Base-by-base conservation (phyloP, 2,797 vertebrate species). In the Melanotaenia pygmaea region DNA sequence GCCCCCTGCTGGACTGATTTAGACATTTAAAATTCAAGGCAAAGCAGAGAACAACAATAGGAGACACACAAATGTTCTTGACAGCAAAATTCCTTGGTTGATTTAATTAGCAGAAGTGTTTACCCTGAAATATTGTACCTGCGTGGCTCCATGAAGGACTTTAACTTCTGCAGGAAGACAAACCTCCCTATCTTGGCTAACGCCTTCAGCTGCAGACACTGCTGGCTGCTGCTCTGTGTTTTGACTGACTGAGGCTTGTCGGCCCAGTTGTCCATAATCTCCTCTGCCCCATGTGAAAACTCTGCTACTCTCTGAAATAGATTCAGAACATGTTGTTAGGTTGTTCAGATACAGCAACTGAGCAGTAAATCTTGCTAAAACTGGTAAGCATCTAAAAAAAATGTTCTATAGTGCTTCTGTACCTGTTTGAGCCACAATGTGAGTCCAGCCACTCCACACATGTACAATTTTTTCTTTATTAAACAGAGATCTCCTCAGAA, bases 391-490 rank as follows among this genome's bases (percentile, higher is more conserved):
- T 59, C 30, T 63, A 5, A 63, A 9, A 66, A 1, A 5, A 63
- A 2, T 20, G n/a, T 7, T 11, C 32, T 1, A 16, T 10, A 26
- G 11, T 22, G 8, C 56, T 89, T 78, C 1, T n/a, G 8, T 88
- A 98, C 97, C 96, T 93, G 97, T 97, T 84, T 68, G 94, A 70
- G 94, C 95, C 56, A 97, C 91, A 67, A 96, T 73, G 66, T 99
- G 98, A 1, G 97, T 98, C 98, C 98, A 99, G 79, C 97, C 97
- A 24, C 96, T 97, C 94, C 96, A 96, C 12, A 96, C 82, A 0
- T 87, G 86, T 43, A 34, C 75, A 51, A 96, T 84, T 79, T 91
- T 95, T 83, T 98, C 97, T 67, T 90, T 87, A 50, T 81, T 90
- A 73, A 98, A 92, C 38, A 92, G 86, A 0, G 79, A 86, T 37